These are phyloP conservation scores for Ormyrus pomaceus DNA, from an alignment of 2,888 invertebrate species.

Conservation along the genomic window DNA sequence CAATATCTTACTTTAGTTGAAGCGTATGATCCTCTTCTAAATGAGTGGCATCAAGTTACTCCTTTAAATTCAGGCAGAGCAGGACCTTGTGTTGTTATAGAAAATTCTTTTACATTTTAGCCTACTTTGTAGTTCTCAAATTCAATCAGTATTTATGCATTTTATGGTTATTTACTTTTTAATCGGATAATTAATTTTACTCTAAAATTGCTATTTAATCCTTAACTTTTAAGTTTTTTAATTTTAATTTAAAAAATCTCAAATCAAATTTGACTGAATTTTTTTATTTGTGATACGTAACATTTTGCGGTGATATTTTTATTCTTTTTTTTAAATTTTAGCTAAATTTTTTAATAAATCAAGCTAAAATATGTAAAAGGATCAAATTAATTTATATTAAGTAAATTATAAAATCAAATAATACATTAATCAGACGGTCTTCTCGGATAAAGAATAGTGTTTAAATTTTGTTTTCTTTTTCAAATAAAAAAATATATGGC, in stretches of 20 bases:
- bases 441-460: too few species aligned
- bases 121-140: not conserved
- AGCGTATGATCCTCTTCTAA: constrained; percentile 89
- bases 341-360: not conserved
- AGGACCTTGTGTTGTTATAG: constrained; percentile 88
- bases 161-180: not conserved
- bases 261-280: too few species aligned
- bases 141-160: constrained; percentile 43
- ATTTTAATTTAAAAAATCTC: too few species aligned
- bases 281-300: too few species aligned
- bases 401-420: not conserved
- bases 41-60: constrained; percentile 86
- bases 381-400: not conserved
- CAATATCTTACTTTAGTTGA: constrained; percentile 92
- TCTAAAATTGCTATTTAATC: too few species aligned
- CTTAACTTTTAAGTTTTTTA: too few species aligned
- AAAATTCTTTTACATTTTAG: constrained; percentile 60
- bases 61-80: constrained; percentile 90
- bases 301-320: too few species aligned
- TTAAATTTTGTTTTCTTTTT: too few species aligned
- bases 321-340: not conserved
- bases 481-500: too few species aligned
- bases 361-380: not conserved
- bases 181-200: too few species aligned
- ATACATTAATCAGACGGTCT: too few species aligned